phyloP scores from a whole-genome alignment of 2,797 vertebrate genomes.

The Centroberyx gerrardi region DNA sequence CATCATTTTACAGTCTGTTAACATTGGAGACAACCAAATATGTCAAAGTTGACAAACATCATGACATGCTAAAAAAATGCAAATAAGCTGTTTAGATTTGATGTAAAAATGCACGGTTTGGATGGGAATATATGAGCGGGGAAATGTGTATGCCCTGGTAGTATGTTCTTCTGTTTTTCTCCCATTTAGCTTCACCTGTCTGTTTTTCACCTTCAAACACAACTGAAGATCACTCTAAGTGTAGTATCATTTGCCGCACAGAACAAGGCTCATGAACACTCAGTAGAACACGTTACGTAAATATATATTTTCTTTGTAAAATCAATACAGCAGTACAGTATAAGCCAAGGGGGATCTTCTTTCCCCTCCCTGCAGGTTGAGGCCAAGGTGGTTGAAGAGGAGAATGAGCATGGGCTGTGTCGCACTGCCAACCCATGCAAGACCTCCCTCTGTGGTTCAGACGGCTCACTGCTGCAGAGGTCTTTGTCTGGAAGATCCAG shows the following conservation, averaged over 20 bases:
- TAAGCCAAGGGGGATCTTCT: conserved; percentile 52
- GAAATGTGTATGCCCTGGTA: neutral
- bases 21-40: conserved; percentile 20
- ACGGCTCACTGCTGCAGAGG: conserved; percentile 29
- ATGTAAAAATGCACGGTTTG: conserved; percentile 20
- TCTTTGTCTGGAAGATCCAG: conserved; percentile 38
- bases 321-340: conserved; percentile 62
- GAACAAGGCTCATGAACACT: conserved; percentile 42
- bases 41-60: conserved; percentile 28
- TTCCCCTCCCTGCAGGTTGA: conserved; percentile 67
- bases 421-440: conserved; percentile 45
- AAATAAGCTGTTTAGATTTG: conserved; percentile 28
- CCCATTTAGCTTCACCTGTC: neutral
- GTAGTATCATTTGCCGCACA: conserved; percentile 19
- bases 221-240: neutral
- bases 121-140: neutral
- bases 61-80: conserved; percentile 8
- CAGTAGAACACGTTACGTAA: conserved; percentile 49
- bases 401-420: conserved; percentile 43
- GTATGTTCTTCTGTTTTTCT: neutral
- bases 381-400: conserved; percentile 78
- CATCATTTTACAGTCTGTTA: conserved; percentile 1
- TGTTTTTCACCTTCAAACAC: conserved; percentile 38
- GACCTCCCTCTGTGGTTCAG: conserved; percentile 44
- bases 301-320: conserved; percentile 61